A percentile compares a stretch with the other conserved stretches of the same genome.
These are phyloP conservation scores for Molossus alvarezi DNA, from an alignment of 2,797 vertebrate species.

Conservation along the genomic window DNA sequence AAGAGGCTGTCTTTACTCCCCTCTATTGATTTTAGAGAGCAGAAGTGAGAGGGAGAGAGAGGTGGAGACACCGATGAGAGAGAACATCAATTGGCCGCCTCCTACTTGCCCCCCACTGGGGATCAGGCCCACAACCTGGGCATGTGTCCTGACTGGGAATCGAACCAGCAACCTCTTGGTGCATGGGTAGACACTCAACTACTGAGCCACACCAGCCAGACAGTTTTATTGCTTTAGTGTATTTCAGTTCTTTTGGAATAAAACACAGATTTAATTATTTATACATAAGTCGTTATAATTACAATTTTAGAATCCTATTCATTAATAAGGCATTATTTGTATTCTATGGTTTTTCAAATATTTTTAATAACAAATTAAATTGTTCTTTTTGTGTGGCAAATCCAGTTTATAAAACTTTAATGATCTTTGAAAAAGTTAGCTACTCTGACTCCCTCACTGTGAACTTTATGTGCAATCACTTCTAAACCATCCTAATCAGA, in stretches of 20 bases:
- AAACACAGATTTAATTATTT: conserved; percentile 52
- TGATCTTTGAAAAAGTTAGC: not conserved
- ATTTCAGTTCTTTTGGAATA: conserved; percentile 10
- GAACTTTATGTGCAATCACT: conserved; percentile 8
- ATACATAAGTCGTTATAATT: not conserved
- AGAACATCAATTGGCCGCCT: too few relatives aligned
- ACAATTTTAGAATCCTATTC: not conserved
- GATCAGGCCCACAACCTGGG: too few relatives aligned
- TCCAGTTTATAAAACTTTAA: conserved; percentile 32
- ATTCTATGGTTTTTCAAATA: not conserved
- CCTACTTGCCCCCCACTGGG: too few relatives aligned
- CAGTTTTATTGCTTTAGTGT: not conserved
- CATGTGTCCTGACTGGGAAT: too few relatives aligned
- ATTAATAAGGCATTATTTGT: not conserved
- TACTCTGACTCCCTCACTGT: not conserved
- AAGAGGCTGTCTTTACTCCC: too few relatives aligned
- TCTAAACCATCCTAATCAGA: conserved; percentile 12
- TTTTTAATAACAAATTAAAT: not conserved
- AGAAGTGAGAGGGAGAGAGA: too few relatives aligned
- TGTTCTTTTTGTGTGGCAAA: not conserved
- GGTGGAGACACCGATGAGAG: too few relatives aligned
- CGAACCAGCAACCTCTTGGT: too few relatives aligned
- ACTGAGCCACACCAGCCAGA: not conserved
- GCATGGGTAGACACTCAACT: too few relatives aligned
- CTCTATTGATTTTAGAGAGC: too few relatives aligned